Conservation (phyloP, 2,113 vertebrate species). For the Vombatus ursinus region DNA sequence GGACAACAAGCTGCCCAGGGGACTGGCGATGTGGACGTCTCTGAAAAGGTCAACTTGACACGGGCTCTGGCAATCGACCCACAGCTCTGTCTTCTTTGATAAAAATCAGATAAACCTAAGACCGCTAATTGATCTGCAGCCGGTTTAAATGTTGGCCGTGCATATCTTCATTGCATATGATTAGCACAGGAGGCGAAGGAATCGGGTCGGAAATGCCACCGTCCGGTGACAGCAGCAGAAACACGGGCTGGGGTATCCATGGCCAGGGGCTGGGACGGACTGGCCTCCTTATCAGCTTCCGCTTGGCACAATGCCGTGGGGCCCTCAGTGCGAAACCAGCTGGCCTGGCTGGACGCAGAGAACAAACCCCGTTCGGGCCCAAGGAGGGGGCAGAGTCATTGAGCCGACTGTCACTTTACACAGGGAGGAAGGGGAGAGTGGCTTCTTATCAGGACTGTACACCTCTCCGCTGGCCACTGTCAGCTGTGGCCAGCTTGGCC, state of each 20-base stretch:
- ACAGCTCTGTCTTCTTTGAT: slow-evolving; percentile 98
- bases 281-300: slow-evolving; percentile 75
- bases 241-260: slow-evolving; percentile 81
- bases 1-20: slow-evolving; percentile 94
- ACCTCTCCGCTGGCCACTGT: slow-evolving; percentile 77
- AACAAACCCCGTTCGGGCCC: slow-evolving; percentile 79
- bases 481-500: slow-evolving; percentile 76
- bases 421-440: slow-evolving; percentile 72
- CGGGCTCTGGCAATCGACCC: slow-evolving; percentile 98
- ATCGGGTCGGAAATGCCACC: slow-evolving; percentile 86
- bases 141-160: slow-evolving; percentile 94
- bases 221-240: slow-evolving; percentile 84
- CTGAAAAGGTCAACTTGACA: slow-evolving; percentile 99
- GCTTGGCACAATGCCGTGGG: slow-evolving; percentile 76
- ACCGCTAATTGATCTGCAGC: slow-evolving; percentile 94
- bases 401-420: slow-evolving; percentile 80
- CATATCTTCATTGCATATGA: slow-evolving; percentile 94
- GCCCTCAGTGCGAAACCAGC: too few species aligned
- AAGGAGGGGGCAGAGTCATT: slow-evolving; percentile 80
- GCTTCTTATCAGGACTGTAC: slow-evolving; percentile 83
- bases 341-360: slow-evolving; percentile 75
- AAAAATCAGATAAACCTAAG: slow-evolving; percentile 99
- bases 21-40: slow-evolving; percentile 92
- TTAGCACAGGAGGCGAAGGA: too few species aligned
- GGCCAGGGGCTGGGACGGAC: slow-evolving; percentile 77